Evolutionary conservation across 1,140 invertebrate genomes (phyloP).

Genomic region (Contarinia nasturtii): DNA sequence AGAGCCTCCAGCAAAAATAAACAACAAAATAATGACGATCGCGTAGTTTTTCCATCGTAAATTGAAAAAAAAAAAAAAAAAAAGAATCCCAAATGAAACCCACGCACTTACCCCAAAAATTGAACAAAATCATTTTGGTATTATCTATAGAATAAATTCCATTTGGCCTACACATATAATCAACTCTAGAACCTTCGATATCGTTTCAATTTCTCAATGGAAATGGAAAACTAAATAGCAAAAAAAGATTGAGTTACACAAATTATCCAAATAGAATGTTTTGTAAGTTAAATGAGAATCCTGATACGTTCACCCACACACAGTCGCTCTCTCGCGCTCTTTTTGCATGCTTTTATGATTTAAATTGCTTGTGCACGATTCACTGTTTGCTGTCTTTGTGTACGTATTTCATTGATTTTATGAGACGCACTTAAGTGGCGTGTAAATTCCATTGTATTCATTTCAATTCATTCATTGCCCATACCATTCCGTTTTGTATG

Average conservation of each 20-base stretch:
- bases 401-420: neutral
- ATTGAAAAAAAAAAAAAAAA: neutral
- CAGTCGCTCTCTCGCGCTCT: constrained; percentile 9
- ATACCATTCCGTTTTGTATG: neutral
- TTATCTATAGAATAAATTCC: too few species aligned
- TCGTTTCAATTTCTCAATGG: neutral
- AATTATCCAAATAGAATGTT: constrained; percentile 1
- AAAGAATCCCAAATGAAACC: too few species aligned
- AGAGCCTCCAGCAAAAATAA: neutral
- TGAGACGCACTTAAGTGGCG: neutral
- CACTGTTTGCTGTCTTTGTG: neutral
- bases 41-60: neutral
- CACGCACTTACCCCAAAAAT: too few species aligned
- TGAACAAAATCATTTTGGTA: too few species aligned
- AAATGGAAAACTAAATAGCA: constrained; percentile 7
- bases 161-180: too few species aligned
- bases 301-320: constrained; percentile 7
- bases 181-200: too few species aligned
- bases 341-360: constrained; percentile 6
- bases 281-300: too few species aligned
- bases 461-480: neutral
- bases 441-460: neutral
- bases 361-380: neutral
- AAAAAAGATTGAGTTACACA: constrained; percentile 8
- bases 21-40: neutral